These are phyloP conservation scores for Mesitornis unicolor DNA, from an alignment of 2,113 vertebrate genomes.

Conservation along the genomic window DNA sequence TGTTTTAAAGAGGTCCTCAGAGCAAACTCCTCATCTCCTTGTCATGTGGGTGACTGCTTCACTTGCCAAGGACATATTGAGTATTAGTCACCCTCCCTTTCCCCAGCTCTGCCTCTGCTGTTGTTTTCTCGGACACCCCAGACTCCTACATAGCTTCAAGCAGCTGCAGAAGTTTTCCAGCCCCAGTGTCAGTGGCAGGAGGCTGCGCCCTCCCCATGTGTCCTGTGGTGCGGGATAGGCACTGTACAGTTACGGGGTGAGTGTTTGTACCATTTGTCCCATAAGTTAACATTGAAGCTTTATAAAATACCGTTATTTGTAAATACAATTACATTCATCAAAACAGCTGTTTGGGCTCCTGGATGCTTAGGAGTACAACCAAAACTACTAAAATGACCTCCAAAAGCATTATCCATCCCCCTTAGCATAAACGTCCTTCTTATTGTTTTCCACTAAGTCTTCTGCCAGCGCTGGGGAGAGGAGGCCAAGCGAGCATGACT, in stretches of 20 bases:
- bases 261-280: not conserved
- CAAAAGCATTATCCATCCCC: not conserved
- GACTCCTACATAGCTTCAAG: not conserved
- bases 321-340: not conserved
- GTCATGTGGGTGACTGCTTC: not conserved
- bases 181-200: not conserved
- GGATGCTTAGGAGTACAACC: not conserved
- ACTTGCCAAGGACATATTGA: not conserved
- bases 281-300: not conserved
- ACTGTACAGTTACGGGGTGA: not conserved
- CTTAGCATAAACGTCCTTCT: not conserved
- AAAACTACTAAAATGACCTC: not conserved
- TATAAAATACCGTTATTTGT: not conserved
- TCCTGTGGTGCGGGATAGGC: not conserved
- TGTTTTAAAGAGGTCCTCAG: not conserved
- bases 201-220: not conserved
- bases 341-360: not conserved
- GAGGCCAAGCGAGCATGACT: not conserved
- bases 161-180: not conserved
- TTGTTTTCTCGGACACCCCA: not conserved
- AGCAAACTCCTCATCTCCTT: not conserved
- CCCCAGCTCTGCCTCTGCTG: not conserved
- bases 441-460: not conserved
- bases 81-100: not conserved
- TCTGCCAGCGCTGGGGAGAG: not conserved